phyloP scores from a whole-genome alignment of 2,113 vertebrate genomes.

The Isurus oxyrinchus region DNA sequence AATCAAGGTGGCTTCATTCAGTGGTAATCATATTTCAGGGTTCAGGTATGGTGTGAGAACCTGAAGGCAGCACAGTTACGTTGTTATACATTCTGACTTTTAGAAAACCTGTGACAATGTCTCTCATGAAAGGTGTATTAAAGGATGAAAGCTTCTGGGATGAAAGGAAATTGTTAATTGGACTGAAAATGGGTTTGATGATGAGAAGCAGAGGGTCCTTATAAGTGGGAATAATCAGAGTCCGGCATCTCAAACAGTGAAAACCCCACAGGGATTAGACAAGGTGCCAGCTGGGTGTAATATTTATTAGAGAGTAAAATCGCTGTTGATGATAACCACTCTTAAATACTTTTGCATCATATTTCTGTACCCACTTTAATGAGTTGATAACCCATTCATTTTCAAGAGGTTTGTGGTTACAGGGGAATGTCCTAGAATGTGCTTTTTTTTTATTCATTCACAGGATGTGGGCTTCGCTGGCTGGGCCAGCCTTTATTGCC shows the following conservation, averaged over 20 bases:
- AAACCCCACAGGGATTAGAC: background rate
- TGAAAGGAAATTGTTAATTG: conserved; percentile 17
- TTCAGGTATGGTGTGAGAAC: background rate
- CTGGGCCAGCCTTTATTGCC: no score
- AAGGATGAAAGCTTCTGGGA: background rate
- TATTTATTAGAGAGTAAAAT: background rate
- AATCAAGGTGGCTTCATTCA: background rate
- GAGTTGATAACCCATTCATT: background rate
- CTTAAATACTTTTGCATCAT: no score
- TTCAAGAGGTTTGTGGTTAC: no score
- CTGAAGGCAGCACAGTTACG: background rate
- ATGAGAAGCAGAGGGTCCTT: background rate
- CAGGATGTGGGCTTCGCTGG: no score
- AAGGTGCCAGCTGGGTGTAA: background rate
- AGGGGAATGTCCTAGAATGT: background rate
- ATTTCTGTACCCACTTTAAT: background rate
- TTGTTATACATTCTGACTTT: background rate
- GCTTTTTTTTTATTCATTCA: no score
- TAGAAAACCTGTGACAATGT: background rate
- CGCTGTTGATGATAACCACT: no score
- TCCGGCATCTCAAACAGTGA: background rate
- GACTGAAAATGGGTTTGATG: background rate
- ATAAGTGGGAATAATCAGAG: background rate
- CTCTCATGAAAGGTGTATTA: background rate
- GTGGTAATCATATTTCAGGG: no score